phyloP scores from a whole-genome alignment of 2,113 vertebrate species.

The Syrrhaptes paradoxus region DNA sequence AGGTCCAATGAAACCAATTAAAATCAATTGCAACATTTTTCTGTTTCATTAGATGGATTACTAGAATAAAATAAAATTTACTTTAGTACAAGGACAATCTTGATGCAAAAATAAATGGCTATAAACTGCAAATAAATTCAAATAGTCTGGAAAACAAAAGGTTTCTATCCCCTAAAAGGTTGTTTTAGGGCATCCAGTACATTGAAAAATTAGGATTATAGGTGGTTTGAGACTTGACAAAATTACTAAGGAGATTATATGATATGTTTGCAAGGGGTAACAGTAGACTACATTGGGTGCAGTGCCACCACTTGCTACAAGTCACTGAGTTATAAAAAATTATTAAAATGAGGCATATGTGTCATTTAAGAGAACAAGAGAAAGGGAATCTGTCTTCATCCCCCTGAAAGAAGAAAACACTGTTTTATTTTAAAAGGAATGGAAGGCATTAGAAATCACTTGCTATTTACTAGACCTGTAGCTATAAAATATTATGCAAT shows the following conservation, averaged over 20 bases:
- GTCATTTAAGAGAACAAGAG: background rate
- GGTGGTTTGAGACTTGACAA: background rate
- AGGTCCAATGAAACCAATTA: background rate
- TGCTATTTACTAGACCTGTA: background rate
- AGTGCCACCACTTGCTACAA: slow-evolving; percentile 12
- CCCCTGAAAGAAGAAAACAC: background rate
- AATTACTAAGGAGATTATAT: background rate
- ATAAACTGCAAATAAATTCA: background rate
- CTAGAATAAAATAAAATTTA: background rate
- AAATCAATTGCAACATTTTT: background rate
- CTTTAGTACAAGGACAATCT: background rate
- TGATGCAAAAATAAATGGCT: background rate
- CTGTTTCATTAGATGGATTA: background rate
- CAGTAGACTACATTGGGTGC: background rate
- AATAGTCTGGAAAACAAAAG: background rate
- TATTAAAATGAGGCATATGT: slow-evolving; percentile 1
- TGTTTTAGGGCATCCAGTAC: background rate
- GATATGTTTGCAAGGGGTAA: background rate
- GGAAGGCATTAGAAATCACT: background rate
- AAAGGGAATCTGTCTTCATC: background rate
- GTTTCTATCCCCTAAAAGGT: background rate
- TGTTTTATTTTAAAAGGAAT: background rate
- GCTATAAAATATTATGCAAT: background rate
- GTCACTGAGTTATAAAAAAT: background rate
- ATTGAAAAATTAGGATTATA: background rate